Percentiles rank a stretch among this genome's conserved stretches.
These are phyloP conservation scores for Dyspetes luteomarginatus DNA, from an alignment of 2,888 invertebrate genomes.

Conservation along the genomic window DNA sequence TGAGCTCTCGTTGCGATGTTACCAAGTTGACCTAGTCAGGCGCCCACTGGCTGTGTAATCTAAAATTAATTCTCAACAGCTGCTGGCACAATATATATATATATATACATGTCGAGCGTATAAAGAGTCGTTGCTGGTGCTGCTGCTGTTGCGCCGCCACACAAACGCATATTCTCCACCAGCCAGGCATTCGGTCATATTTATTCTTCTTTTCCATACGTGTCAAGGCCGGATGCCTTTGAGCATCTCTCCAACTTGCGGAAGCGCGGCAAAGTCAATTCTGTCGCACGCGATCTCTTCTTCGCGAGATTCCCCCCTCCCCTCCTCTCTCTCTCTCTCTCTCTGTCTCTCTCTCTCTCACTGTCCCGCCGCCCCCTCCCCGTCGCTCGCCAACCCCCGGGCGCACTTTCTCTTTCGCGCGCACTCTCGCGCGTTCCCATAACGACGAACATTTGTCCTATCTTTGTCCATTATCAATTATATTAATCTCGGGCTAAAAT, in stretches of 20 bases:
- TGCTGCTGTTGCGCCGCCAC: background rate
- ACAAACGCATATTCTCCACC: background rate
- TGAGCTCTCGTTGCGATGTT: slow-evolving; percentile 59
- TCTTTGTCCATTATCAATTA: slow-evolving; percentile 11
- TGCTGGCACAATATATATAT: slow-evolving; percentile 68
- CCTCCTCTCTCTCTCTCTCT: too few species aligned
- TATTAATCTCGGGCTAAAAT: background rate
- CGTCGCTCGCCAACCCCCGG: background rate
- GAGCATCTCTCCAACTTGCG: slow-evolving; percentile 9
- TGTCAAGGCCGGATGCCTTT: slow-evolving; percentile 64
- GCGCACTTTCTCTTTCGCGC: slow-evolving; percentile 43
- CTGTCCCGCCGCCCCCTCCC: background rate
- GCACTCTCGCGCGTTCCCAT: background rate
- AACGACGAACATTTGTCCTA: background rate
- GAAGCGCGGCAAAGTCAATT: background rate
- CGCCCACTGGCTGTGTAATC: slow-evolving; percentile 78
- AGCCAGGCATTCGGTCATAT: slow-evolving; percentile 55
- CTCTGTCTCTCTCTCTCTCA: background rate
- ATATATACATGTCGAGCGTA: slow-evolving; percentile 48
- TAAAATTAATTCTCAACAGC: slow-evolving; percentile 82
- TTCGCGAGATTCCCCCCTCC: background rate
- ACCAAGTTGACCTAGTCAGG: slow-evolving; percentile 77
- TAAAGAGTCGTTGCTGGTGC: slow-evolving; percentile 36
- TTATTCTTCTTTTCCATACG: slow-evolving; percentile 63
- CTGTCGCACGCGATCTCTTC: background rate